Evolutionary conservation across 2,113 vertebrate genomes (phyloP).

Genomic region (Zosterops lateralis): DNA sequence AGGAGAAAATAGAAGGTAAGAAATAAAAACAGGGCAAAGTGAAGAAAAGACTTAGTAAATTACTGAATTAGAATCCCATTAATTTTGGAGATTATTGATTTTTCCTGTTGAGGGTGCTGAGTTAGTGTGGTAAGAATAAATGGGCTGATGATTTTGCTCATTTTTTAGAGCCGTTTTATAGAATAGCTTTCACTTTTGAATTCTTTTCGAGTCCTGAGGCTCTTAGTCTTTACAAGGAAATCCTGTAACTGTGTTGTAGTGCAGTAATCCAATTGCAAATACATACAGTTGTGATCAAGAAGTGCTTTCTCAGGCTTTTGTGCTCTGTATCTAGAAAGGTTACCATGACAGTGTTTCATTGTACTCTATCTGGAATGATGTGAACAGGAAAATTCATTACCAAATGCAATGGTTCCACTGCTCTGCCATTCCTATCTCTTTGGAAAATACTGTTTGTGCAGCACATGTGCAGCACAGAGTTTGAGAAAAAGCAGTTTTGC

Average conservation of each 20-base stretch:
- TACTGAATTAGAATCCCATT: background rate
- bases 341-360: background rate
- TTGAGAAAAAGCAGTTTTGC: background rate
- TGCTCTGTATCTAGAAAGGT: background rate
- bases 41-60: background rate
- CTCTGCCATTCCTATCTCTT: background rate
- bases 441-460: background rate
- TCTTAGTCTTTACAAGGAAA: background rate
- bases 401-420: background rate
- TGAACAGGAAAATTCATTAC: background rate
- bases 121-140: background rate
- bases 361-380: background rate
- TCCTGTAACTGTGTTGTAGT: background rate
- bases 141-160: background rate
- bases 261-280: background rate
- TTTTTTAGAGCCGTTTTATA: background rate
- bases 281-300: background rate
- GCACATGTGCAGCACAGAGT: background rate
- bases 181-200: background rate
- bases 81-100: background rate
- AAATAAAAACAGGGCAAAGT: background rate
- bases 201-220: background rate
- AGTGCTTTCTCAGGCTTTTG: background rate
- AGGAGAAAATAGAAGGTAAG: conserved; percentile 89
- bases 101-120: background rate